Conservation (phyloP, 2,113 vertebrate species). For the Sterna hirundo region DNA sequence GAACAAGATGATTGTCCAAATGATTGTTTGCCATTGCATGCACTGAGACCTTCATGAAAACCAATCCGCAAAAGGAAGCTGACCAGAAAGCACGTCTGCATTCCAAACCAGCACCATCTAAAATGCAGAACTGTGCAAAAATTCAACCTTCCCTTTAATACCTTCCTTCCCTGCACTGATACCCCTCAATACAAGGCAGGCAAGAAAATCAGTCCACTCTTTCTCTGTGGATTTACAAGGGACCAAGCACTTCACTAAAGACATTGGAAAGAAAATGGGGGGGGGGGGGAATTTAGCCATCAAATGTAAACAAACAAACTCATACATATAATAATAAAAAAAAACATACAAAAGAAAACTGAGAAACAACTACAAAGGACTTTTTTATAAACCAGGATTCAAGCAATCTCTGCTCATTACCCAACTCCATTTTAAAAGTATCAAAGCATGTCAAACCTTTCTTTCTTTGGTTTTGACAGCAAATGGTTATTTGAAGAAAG, state of each 20-base stretch:
- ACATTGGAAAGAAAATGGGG: neutral
- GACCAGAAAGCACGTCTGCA: neutral
- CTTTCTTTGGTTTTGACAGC: conserved; percentile 4
- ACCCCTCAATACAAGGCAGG: neutral
- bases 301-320: neutral
- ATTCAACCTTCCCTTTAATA: neutral
- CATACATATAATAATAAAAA: neutral
- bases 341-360: neutral
- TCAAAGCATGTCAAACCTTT: neutral
- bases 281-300: neutral
- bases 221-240: neutral
- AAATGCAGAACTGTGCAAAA: neutral
- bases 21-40: neutral
- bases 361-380: neutral
- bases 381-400: neutral
- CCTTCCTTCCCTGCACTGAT: neutral
- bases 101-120: neutral
- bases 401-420: neutral
- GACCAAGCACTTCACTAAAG: neutral
- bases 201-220: neutral
- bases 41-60: neutral
- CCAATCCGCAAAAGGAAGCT: neutral
- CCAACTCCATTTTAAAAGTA: neutral
- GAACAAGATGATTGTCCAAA: neutral
- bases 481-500: neutral